These are phyloP conservation scores for Pseudorhombus dupliciocellatus DNA, from an alignment of 2,113 vertebrate species.

Conservation along the genomic window DNA sequence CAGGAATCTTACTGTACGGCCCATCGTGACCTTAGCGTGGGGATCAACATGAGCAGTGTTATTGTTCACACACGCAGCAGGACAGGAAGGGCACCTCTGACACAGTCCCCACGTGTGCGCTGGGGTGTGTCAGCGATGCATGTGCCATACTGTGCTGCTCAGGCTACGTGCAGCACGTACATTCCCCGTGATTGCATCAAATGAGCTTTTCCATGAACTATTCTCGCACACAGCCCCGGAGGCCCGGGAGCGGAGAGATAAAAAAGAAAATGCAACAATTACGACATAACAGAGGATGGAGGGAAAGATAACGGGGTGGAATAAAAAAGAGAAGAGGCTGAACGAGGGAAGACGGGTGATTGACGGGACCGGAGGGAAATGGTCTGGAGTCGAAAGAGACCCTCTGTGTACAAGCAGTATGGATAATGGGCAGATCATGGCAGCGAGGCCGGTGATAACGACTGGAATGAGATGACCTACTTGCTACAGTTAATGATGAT, in stretches of 20 bases:
- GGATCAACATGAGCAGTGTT: conserved; percentile 36
- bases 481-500: conserved; percentile 99
- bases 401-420: neutral
- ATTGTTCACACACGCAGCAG: conserved; percentile 55
- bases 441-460: neutral
- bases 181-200: conserved; percentile 13
- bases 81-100: conserved; percentile 65
- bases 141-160: conserved; percentile 4
- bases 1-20: conserved; percentile 6
- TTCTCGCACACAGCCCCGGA: neutral
- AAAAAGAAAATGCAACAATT: neutral
- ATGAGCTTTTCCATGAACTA: conserved; percentile 16
- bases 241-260: neutral
- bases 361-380: conserved; percentile 21
- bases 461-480: conserved; percentile 75
- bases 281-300: neutral
- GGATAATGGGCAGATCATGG: neutral
- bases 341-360: neutral
- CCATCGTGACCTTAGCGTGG: conserved; percentile 14
- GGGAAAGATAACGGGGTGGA: neutral
- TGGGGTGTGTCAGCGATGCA: conserved; percentile 2
- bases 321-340: neutral
- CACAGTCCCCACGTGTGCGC: conserved; percentile 36
- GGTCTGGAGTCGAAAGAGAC: neutral
- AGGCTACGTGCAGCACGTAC: conserved; percentile 9